phyloP scores from a whole-genome alignment of 2,113 vertebrate species.

The Ellobius talpinus region DNA sequence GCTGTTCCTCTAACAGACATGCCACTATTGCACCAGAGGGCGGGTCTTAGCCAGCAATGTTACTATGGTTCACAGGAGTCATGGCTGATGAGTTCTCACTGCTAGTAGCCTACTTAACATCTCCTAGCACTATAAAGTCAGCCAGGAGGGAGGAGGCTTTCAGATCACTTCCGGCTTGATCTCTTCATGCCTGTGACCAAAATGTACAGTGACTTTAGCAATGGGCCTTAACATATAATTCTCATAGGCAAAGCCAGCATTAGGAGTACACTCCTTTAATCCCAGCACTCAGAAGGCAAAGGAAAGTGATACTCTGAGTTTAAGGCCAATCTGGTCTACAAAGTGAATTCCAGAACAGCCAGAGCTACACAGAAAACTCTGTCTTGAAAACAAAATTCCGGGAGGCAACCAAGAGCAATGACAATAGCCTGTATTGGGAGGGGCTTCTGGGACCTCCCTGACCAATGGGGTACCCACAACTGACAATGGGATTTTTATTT shows the following conservation, averaged over 20 bases:
- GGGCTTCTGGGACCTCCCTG: neutral
- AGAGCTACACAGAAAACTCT: neutral
- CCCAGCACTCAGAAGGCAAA: neutral
- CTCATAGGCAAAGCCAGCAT: neutral
- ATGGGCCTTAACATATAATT: neutral
- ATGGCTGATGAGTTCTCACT: neutral
- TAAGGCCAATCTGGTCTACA: neutral
- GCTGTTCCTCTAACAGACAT: neutral
- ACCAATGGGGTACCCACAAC: neutral
- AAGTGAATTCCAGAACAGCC: neutral
- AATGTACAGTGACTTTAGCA: neutral
- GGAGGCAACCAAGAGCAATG: neutral
- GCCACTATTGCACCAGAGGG: neutral
- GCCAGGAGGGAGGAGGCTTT: neutral
- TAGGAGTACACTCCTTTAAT: neutral
- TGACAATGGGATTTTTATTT: neutral
- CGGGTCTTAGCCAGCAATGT: neutral
- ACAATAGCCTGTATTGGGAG: neutral
- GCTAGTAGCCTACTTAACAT: neutral
- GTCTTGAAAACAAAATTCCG: neutral
- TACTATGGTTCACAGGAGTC: neutral
- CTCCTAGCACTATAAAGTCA: neutral
- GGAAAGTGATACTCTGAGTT: neutral
- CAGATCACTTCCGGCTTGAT: neutral
- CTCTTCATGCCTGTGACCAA: neutral